A percentile compares a stretch with the other conserved stretches of the same genome.
Evolutionary conservation across 2,888 invertebrate species (phyloP).

Genomic region (Pogonocherus hispidulus): DNA sequence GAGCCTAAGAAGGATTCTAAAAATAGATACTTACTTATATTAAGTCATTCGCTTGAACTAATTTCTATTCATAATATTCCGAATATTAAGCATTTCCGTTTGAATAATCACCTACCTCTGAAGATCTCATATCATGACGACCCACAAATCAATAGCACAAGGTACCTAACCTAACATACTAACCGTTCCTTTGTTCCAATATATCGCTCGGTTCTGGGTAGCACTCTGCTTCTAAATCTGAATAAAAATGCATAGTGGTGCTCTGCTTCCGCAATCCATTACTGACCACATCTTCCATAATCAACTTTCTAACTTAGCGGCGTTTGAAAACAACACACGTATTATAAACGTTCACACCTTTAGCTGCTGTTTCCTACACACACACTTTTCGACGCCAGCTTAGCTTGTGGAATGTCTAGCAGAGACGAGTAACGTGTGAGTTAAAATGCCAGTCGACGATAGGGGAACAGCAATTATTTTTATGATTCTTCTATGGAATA

Average conservation of each 20-base stretch:
- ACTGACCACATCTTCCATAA: slow-evolving; percentile 56
- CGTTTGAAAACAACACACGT: slow-evolving; percentile 31
- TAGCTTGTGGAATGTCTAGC: background rate
- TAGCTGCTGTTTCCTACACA: background rate
- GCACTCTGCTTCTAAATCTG: slow-evolving; percentile 56
- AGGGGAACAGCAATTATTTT: slow-evolving; percentile 31
- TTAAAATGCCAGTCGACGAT: slow-evolving; percentile 4
- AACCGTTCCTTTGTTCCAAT: slow-evolving; percentile 60
- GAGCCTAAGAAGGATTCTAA: too few species aligned
- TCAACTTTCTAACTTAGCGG: too few species aligned
- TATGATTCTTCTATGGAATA: slow-evolving; percentile 25
- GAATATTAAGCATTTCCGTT: too few species aligned
- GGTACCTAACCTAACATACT: slow-evolving; percentile 47
- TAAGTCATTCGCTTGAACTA: too few species aligned
- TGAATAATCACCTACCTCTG: background rate
- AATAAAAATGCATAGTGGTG: slow-evolving; percentile 56
- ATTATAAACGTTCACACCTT: slow-evolving; percentile 20
- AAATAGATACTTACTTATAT: too few species aligned
- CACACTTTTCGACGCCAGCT: slow-evolving; percentile 29
- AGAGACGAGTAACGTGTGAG: slow-evolving; percentile 2
- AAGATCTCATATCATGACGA: too few species aligned
- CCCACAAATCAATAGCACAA: slow-evolving; percentile 35
- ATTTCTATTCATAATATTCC: too few species aligned
- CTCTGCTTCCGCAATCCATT: slow-evolving; percentile 57
- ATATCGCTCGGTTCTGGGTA: slow-evolving; percentile 50